Conservation (phyloP, 2,113 vertebrate genomes). For the Clarias gariepinus region DNA sequence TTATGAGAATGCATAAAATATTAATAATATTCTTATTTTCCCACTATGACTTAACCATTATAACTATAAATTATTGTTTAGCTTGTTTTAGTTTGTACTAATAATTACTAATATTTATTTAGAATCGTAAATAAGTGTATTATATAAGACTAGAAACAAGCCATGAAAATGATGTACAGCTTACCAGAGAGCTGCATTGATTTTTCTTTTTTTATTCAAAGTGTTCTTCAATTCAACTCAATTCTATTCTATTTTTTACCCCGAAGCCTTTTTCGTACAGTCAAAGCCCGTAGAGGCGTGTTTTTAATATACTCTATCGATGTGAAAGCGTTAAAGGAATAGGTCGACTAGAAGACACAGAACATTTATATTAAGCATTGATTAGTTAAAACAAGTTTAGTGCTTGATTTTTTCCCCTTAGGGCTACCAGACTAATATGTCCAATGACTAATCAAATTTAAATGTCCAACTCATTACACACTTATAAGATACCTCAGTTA, state of each 20-base stretch:
- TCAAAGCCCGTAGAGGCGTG: not conserved
- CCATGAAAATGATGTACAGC: not conserved
- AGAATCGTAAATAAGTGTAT: not conserved
- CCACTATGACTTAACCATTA: not conserved
- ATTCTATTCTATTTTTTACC: not conserved
- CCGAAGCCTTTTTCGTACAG: not conserved
- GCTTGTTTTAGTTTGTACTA: not conserved
- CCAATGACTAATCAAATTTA: not conserved
- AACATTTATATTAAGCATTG: not conserved
- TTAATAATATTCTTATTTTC: not conserved
- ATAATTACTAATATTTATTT: no score
- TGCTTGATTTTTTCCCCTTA: no score
- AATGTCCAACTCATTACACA: not conserved
- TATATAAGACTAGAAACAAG: not conserved
- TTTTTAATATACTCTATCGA: not conserved
- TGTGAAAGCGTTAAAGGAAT: not conserved
- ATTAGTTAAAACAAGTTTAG: not conserved
- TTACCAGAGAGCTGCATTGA: conserved; percentile 10
- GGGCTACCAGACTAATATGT: not conserved
- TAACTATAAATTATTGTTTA: not conserved
- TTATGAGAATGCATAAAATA: not conserved
- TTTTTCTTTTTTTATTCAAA: not conserved
- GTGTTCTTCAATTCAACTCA: not conserved
- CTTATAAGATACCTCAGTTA: not conserved
- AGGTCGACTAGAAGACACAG: not conserved